These are phyloP conservation scores for Pituophis catenifer DNA, from an alignment of 2,113 vertebrate species.

Conservation along the genomic window DNA sequence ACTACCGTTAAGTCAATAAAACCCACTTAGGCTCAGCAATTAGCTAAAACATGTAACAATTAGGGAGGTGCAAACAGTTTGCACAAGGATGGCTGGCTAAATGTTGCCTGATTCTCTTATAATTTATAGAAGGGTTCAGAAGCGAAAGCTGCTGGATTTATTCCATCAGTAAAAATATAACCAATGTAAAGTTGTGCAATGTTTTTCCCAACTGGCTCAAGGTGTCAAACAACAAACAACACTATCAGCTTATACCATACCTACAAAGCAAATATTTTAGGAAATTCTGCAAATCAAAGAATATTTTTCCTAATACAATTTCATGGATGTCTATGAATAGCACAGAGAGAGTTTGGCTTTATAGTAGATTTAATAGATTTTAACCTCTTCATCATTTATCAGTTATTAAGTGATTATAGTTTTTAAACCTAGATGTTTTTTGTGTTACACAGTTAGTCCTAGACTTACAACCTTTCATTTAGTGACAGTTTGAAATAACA, in stretches of 20 bases:
- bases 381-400: not conserved
- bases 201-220: not conserved
- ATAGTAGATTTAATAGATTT: not conserved
- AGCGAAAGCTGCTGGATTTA: not conserved
- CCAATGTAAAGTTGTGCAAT: not conserved
- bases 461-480: not conserved
- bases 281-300: slow-evolving; percentile 13
- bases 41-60: not conserved
- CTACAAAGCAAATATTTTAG: not conserved
- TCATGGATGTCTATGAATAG: not conserved
- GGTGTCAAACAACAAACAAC: not conserved
- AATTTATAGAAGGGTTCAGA: not conserved
- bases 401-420: not conserved
- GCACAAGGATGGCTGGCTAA: not conserved
- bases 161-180: not conserved
- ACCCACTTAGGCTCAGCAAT: not conserved
- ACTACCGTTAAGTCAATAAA: not conserved
- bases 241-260: not conserved
- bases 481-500: not conserved
- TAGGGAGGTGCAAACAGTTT: not conserved
- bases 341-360: not conserved
- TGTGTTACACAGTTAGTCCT: not conserved
- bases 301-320: not conserved
- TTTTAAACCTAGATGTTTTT: not conserved
- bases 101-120: not conserved